Conservation (phyloP, 2,113 vertebrate species). For the Spermophilus dauricus region DNA sequence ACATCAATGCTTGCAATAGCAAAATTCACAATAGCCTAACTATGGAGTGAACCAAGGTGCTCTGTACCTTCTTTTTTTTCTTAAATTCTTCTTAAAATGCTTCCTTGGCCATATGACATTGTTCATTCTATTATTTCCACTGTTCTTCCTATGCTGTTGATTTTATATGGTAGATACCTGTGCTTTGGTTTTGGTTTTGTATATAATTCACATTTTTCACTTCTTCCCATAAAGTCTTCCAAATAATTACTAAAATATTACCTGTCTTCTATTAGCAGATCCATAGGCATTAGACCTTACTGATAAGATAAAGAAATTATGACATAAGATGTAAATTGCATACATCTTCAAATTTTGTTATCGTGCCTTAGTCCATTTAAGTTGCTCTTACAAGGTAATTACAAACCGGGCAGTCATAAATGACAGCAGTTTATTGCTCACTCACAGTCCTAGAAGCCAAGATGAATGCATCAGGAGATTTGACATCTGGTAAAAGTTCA, state of each 20-base stretch:
- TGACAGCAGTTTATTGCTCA: not conserved
- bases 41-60: no score
- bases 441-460: not conserved
- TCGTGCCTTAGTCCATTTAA: not conserved
- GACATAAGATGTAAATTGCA: no score
- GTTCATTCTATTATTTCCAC: not conserved
- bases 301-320: not conserved
- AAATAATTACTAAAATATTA: not conserved
- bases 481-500: not conserved
- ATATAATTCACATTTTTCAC: not conserved
- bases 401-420: not conserved
- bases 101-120: not conserved
- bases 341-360: not conserved
- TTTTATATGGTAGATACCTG: not conserved
- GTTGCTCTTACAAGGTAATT: not conserved
- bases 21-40: no score
- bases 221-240: not conserved
- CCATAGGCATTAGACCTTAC: not conserved
- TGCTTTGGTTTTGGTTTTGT: not conserved
- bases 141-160: not conserved
- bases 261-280: not conserved
- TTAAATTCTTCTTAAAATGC: not conserved
- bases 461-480: not conserved
- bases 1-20: no score
- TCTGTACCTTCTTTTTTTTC: no score